Conservation (phyloP, 2,888 invertebrate genomes). For the Eurytoma adleriae region DNA sequence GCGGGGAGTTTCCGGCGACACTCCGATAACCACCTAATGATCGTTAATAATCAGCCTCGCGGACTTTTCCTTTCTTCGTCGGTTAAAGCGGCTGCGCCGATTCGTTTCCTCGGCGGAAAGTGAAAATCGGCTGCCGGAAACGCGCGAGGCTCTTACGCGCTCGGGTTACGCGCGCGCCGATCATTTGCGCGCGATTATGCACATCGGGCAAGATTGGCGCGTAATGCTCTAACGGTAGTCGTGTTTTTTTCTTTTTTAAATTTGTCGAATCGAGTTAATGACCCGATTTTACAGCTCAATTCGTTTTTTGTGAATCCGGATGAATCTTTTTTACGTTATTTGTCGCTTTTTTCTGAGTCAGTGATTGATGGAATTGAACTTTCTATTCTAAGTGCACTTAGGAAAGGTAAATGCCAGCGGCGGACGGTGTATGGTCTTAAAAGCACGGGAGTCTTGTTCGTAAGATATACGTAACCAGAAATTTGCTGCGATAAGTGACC, state of each 20-base stretch:
- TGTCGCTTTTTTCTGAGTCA: no score
- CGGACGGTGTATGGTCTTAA: constrained; percentile 10
- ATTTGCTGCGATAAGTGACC: constrained; percentile 6
- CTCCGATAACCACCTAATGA: constrained; percentile 52
- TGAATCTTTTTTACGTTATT: no score
- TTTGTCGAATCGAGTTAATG: no score
- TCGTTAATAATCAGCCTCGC: constrained; percentile 48
- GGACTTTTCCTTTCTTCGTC: constrained; percentile 30
- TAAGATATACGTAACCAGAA: constrained; percentile 22
- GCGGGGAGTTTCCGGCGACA: constrained; percentile 11
- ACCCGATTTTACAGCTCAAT: no score
- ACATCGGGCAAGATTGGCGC: background rate
- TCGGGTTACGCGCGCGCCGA: constrained; percentile 58
- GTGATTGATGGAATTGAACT: background rate
- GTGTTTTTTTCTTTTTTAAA: no score
- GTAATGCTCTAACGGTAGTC: background rate
- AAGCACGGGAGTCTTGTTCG: background rate
- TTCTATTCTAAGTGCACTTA: background rate
- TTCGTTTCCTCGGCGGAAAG: constrained; percentile 42
- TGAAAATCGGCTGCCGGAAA: constrained; percentile 58
- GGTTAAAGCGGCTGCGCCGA: constrained; percentile 6
- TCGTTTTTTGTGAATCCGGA: no score
- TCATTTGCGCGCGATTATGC: constrained; percentile 43
- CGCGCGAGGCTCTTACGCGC: constrained; percentile 51
- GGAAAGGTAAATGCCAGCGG: background rate